phyloP scores from a whole-genome alignment of 1,140 invertebrate genomes.

The Caenorhabditis latens region DNA sequence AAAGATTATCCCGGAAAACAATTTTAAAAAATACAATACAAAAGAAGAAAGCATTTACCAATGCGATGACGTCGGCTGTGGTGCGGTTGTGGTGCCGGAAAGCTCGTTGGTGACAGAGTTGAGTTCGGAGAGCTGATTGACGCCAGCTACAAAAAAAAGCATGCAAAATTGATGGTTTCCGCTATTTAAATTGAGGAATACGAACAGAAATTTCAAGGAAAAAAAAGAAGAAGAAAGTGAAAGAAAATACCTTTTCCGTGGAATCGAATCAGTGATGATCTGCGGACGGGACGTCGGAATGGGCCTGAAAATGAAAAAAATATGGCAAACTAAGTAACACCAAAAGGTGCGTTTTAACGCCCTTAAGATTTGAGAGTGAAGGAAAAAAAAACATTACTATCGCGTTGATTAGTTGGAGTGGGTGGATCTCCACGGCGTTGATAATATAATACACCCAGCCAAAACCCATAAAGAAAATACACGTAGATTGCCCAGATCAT shows the following conservation, averaged over 20 bases:
- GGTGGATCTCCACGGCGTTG: conserved; percentile 23
- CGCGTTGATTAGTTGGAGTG: background rate
- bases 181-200: background rate
- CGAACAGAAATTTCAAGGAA: background rate
- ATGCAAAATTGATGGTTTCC: conserved; percentile 52
- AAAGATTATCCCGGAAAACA: conserved; percentile 26
- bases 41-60: background rate
- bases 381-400: background rate
- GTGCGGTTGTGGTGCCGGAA: background rate
- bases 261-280: background rate
- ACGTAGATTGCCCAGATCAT: conserved; percentile 6
- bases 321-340: too few species aligned
- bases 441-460: conserved; percentile 2
- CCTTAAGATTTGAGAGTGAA: too few species aligned
- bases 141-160: conserved; percentile 3
- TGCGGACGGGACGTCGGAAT: conserved; percentile 16
- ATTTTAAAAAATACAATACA: background rate
- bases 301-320: background rate
- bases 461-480: conserved; percentile 34
- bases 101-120: conserved; percentile 16
- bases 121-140: conserved; percentile 1
- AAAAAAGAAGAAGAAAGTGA: background rate
- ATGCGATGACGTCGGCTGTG: background rate
- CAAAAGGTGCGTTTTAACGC: too few species aligned
- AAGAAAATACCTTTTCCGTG: conserved; percentile 11